A percentile compares a stretch with the other conserved stretches of the same genome.
Evolutionary conservation across 2,113 vertebrate genomes (phyloP).

Genomic region (Alces alces): DNA sequence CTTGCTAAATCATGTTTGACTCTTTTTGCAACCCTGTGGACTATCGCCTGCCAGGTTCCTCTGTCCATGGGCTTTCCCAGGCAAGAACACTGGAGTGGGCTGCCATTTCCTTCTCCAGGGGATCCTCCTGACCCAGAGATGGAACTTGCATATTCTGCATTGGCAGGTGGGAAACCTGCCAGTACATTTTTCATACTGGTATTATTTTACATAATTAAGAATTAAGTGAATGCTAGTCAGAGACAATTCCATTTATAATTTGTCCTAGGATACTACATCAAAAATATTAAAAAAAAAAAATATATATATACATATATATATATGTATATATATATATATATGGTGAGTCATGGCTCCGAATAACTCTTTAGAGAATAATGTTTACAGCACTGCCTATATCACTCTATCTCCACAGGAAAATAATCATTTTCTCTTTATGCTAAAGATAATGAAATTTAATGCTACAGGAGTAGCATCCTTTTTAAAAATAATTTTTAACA

Average conservation of each 20-base stretch:
- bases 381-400: not conserved
- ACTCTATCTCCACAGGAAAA: constrained; percentile 32
- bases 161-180: not conserved
- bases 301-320: not conserved
- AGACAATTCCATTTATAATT: not conserved
- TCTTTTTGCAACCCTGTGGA: not conserved
- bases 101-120: not conserved
- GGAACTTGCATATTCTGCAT: not conserved
- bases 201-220: not conserved
- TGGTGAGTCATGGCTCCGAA: not conserved
- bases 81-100: not conserved
- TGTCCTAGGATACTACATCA: not conserved
- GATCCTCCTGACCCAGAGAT: not conserved
- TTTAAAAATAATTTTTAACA: constrained; percentile 35
- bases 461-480: not conserved
- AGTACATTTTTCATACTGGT: not conserved
- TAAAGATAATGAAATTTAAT: constrained; percentile 31
- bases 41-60: not conserved
- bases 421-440: constrained; percentile 22
- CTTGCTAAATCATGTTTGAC: not conserved
- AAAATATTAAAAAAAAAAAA: not conserved
- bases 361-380: not conserved
- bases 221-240: not conserved
- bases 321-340: not conserved
- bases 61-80: not conserved